Evolutionary conservation across 1,140 invertebrate genomes (phyloP).

Genomic region (Oryzaephilus surinamensis): DNA sequence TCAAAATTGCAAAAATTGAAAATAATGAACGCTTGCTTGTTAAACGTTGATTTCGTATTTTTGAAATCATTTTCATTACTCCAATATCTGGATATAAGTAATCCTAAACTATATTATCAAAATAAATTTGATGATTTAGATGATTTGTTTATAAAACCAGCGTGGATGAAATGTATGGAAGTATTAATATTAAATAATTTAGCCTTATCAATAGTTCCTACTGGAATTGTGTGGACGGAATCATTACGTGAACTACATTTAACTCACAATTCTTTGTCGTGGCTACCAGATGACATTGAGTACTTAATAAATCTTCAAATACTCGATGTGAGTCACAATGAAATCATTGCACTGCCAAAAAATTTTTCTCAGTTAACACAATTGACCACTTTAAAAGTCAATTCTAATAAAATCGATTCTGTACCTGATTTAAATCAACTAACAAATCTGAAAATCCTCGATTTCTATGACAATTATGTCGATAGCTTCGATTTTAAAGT

Average conservation of each 20-base stretch:
- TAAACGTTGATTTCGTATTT: constrained; percentile 6
- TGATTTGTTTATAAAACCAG: constrained; percentile 2
- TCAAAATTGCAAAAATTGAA: no score
- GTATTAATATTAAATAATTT: constrained; percentile 6
- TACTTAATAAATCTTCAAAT: constrained; percentile 9
- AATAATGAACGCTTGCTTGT: constrained; percentile 6
- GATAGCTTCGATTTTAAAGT: background rate
- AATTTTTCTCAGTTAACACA: constrained; percentile 3
- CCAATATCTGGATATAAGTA: constrained; percentile 8
- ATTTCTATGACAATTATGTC: constrained; percentile 11
- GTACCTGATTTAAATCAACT: constrained; percentile 1
- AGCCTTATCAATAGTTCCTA: constrained; percentile 8
- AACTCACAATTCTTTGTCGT: constrained; percentile 6
- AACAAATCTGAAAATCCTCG: constrained; percentile 4
- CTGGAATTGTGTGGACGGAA: constrained; percentile 3
- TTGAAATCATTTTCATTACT: constrained; percentile 4
- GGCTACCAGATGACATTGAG: constrained; percentile 7
- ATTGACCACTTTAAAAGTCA: constrained; percentile 4
- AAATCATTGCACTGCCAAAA: constrained; percentile 7
- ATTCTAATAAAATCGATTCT: constrained; percentile 6
- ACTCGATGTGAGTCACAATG: constrained; percentile 8
- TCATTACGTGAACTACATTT: constrained; percentile 11
- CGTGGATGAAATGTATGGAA: constrained; percentile 1
- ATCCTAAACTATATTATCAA: background rate
- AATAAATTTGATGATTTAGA: constrained; percentile 4